Base-by-base conservation (phyloP, 2,797 vertebrate species). In the Holocentrus rufus region DNA sequence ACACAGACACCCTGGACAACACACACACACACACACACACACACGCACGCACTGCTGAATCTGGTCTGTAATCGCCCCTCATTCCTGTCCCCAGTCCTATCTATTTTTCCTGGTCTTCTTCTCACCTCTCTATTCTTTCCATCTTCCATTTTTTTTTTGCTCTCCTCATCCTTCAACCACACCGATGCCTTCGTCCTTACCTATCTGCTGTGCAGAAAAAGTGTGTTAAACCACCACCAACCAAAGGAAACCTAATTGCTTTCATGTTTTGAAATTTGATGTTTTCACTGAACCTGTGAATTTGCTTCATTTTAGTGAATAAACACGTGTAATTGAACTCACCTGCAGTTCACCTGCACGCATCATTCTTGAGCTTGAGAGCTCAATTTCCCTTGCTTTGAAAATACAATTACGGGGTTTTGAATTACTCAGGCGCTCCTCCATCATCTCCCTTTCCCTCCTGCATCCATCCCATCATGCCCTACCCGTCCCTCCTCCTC, bases 1-100 rank as follows among this genome's bases (percentile, higher is more conserved):
- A 95, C 95, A 94, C 92, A 93, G 95, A 81, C 83, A 83, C 83
- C 87, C 86, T 55, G 82, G 81, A 87, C 82, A 82, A 59, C 79
- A 50, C 56, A 23, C 81, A 27, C 70, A 42, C 44, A 31, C 3
- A 31, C 18, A 68, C 13, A n/a, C 20, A 55, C n/a, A n/a, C 23
- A 67, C 36, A 46, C 53, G 30, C 46, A 20, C 61, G n/a, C 46
- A 47, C 46, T n/a, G 20, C 27, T 27, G 8, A 46, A 27, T 18
- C 34, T 46, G 49, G 64, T 70, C 69, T 76, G 71, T 73, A 74
- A 76, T 80, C 81, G 50, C 70, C 80, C 69, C 57, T 86, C 67
- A 54, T 72, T 71, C 72, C 49, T 62, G 46, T 85, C 74, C 69
- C 82, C 69, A 34, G 69, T 62, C 68, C 17, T 15, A 79, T 86